These are phyloP conservation scores for Aphrocallistes beatrix DNA, from an alignment of 37 sponge, comb jelly and placozoan genomes.

Conservation along the genomic window DNA sequence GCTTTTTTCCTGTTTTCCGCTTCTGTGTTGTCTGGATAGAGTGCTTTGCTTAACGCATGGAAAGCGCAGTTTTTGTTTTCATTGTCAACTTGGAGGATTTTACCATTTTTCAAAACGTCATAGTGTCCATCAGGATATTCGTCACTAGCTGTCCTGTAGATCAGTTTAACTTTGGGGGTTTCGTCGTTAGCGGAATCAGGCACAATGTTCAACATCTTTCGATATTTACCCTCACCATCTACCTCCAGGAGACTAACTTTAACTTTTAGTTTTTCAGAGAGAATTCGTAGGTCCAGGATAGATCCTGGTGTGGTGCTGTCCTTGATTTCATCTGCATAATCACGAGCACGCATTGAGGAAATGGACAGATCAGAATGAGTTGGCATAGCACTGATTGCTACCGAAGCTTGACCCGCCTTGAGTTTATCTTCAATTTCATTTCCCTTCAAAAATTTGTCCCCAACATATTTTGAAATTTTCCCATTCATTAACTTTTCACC, in stretches of 20 bases:
- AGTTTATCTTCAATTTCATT: not conserved
- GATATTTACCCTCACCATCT: too few relatives aligned
- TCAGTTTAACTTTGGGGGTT: not conserved
- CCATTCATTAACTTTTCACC: not conserved
- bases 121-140: constrained; percentile 18
- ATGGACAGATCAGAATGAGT: too few relatives aligned
- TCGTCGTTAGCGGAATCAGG: not conserved
- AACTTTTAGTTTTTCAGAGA: too few relatives aligned
- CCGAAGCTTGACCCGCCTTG: not conserved
- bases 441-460: not conserved
- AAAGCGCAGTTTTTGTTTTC: not conserved
- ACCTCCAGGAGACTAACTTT: too few relatives aligned
- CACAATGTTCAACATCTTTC: too few relatives aligned
- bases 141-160: not conserved
- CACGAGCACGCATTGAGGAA: too few relatives aligned
- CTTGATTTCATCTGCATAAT: too few relatives aligned
- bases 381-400: too few relatives aligned
- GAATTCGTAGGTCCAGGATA: too few relatives aligned
- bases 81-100: not conserved
- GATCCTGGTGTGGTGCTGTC: too few relatives aligned
- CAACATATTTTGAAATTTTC: not conserved
- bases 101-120: not conserved
- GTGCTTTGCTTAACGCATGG: not conserved
- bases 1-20: too few relatives aligned
- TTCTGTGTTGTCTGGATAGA: not conserved